Conservation (phyloP, 2,888 invertebrate species). For the Hanleya hanleyi region DNA sequence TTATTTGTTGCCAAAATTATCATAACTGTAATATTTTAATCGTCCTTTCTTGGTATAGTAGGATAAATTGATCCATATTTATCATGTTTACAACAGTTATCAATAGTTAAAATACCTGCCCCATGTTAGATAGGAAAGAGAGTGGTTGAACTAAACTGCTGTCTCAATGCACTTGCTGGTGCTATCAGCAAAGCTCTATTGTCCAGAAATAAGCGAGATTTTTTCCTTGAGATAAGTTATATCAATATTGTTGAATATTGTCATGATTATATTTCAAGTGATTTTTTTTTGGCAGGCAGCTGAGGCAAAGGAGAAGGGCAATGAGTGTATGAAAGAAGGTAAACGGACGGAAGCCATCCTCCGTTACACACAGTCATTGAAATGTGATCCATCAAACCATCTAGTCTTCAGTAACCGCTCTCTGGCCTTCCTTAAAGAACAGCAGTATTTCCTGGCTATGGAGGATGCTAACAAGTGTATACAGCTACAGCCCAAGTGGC, state of each 20-base stretch:
- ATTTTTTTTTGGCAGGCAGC: slow-evolving; percentile 73
- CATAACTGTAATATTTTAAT: too few relatives aligned
- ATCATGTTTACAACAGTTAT: too few relatives aligned
- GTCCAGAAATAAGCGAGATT: too few relatives aligned
- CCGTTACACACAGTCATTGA: slow-evolving; percentile 86
- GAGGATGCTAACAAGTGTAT: slow-evolving; percentile 87
- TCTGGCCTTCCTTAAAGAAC: slow-evolving; percentile 84
- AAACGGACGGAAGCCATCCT: slow-evolving; percentile 85
- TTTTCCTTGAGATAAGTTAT: too few relatives aligned
- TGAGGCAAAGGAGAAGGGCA: slow-evolving; percentile 83
- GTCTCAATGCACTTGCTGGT: too few relatives aligned
- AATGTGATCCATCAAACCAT: slow-evolving; percentile 82
- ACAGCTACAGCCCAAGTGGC: slow-evolving; percentile 84
- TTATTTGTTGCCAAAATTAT: too few relatives aligned
- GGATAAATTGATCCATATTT: too few relatives aligned
- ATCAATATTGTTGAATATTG: not conserved
- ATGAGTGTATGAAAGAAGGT: slow-evolving; percentile 82
- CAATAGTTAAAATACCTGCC: too few relatives aligned
- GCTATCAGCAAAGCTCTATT: too few relatives aligned
- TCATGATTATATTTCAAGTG: slow-evolving; percentile 13
- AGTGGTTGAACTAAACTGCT: too few relatives aligned
- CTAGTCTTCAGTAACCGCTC: slow-evolving; percentile 87
- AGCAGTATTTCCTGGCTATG: slow-evolving; percentile 84
- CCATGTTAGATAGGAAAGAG: too few relatives aligned
- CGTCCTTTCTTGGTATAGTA: too few relatives aligned